A percentile compares a stretch with the other conserved stretches of the same genome.
These are phyloP conservation scores for Anniella stebbinsi DNA, from an alignment of 2,797 vertebrate species.

Conservation along the genomic window DNA sequence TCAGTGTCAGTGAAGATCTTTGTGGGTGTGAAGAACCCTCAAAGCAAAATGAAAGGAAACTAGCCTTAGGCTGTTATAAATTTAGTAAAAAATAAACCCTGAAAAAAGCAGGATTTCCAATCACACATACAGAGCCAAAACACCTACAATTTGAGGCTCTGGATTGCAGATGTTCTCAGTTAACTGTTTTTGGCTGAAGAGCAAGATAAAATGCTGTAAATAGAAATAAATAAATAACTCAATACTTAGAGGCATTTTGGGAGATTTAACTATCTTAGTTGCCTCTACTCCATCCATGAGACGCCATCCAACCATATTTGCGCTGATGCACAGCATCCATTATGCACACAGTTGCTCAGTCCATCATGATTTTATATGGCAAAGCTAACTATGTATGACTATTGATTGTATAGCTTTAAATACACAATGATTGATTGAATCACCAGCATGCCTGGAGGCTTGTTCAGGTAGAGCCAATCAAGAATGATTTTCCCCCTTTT, in stretches of 20 bases:
- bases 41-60: background rate
- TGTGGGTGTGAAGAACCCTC: too few relatives aligned
- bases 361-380: conserved; percentile 56
- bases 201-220: too few relatives aligned
- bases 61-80: background rate
- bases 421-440: conserved; percentile 55
- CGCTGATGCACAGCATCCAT: background rate
- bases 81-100: background rate
- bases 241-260: background rate
- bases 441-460: conserved; percentile 43
- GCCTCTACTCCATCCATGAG: background rate
- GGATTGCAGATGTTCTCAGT: background rate
- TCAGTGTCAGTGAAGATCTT: too few relatives aligned
- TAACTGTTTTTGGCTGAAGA: too few relatives aligned
- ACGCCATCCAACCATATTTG: background rate
- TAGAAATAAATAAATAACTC: too few relatives aligned
- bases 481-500: conserved; percentile 19
- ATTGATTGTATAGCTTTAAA: conserved; percentile 55
- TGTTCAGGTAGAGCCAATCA: conserved; percentile 57
- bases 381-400: conserved; percentile 52
- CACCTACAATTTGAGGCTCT: background rate
- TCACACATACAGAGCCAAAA: background rate
- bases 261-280: background rate
- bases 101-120: background rate
- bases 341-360: background rate